These are phyloP conservation scores for Oryzias curvinotus DNA, from an alignment of 2,113 vertebrate species.

Conservation along the genomic window DNA sequence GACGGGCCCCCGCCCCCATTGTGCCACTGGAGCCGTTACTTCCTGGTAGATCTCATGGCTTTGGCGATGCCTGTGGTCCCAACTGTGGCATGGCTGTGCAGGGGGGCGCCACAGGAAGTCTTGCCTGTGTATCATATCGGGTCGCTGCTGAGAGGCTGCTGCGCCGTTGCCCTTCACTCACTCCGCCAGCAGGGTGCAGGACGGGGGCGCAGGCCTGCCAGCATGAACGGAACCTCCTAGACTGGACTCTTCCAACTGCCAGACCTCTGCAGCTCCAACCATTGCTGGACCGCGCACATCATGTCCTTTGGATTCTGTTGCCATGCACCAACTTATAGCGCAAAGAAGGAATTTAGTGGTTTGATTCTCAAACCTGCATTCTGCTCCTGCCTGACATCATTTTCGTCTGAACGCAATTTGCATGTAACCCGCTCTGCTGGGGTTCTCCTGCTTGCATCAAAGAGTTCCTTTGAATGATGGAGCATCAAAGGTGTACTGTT, in stretches of 20 bases:
- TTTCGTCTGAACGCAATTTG: constrained; percentile 39
- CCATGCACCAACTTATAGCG: not conserved
- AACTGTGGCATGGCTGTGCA: constrained; percentile 94
- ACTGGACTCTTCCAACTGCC: constrained; percentile 39
- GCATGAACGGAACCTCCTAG: constrained; percentile 64
- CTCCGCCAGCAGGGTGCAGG: constrained; percentile 81
- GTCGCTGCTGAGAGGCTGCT: constrained; percentile 93
- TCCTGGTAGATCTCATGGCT: constrained; percentile 91
- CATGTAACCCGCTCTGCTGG: constrained; percentile 38
- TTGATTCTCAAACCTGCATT: constrained; percentile 21
- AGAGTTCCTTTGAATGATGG: constrained; percentile 8
- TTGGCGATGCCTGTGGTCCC: constrained; percentile 90
- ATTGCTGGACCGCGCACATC: no score
- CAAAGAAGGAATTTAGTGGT: constrained; percentile 24
- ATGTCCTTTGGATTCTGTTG: no score
- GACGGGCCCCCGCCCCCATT: constrained; percentile 50
- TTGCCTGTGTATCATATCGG: constrained; percentile 92
- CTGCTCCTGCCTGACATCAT: constrained; percentile 39
- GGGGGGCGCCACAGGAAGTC: constrained; percentile 80
- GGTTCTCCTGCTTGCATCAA: constrained; percentile 40
- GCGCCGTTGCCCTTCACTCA: constrained; percentile 90
- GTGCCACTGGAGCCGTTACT: constrained; percentile 94
- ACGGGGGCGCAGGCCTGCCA: constrained; percentile 47
- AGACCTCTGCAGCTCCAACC: constrained; percentile 22
- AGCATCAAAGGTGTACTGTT: constrained; percentile 3